These are phyloP conservation scores for Sepioteuthis lessoniana DNA, from an alignment of 2,888 invertebrate genomes.

Conservation along the genomic window DNA sequence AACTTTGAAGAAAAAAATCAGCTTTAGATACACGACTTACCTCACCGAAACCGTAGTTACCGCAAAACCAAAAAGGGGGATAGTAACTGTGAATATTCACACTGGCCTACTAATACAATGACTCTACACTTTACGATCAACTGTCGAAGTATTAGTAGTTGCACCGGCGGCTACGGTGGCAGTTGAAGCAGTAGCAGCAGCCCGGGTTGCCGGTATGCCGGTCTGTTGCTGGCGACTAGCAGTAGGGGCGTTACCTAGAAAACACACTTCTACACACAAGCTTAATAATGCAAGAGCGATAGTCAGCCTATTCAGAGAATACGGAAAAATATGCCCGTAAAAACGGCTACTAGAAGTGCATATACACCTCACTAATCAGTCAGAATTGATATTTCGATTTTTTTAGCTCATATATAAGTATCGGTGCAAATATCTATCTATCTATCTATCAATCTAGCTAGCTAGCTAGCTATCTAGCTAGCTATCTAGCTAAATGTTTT, in stretches of 20 bases:
- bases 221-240: background rate
- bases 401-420: too few relatives aligned
- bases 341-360: too few relatives aligned
- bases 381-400: too few relatives aligned
- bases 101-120: background rate
- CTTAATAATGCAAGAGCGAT: too few relatives aligned
- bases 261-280: background rate
- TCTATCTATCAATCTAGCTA: too few relatives aligned
- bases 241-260: slow-evolving; percentile 21
- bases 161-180: background rate
- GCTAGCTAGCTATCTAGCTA: too few relatives aligned
- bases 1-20: too few relatives aligned
- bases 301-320: too few relatives aligned
- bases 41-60: background rate
- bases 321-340: too few relatives aligned
- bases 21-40: background rate
- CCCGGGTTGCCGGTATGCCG: background rate
- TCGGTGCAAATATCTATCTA: too few relatives aligned
- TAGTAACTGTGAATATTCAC: background rate
- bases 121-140: background rate
- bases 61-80: background rate
- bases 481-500: too few relatives aligned
- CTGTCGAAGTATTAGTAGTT: background rate
- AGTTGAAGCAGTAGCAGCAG: slow-evolving; percentile 4
- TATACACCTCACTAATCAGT: too few relatives aligned